Percentiles rank a stretch among this genome's conserved stretches.
Conservation (phyloP, 1,140 invertebrate genomes). For the Bombus cullumanus region DNA sequence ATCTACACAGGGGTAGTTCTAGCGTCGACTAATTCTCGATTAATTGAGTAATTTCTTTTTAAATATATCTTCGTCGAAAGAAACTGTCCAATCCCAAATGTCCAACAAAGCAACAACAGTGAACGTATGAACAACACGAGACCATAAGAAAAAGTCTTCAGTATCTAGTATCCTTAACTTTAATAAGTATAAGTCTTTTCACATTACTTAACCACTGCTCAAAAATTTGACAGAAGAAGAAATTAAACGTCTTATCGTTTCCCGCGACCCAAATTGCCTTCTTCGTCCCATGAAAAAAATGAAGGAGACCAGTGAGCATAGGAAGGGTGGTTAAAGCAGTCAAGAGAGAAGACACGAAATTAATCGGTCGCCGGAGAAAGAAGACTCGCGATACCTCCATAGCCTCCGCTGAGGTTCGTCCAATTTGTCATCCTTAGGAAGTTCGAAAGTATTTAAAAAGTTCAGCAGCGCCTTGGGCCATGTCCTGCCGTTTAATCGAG, state of each 20-base stretch:
- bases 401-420: conserved; percentile 47
- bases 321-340: conserved; percentile 25
- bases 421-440: conserved; percentile 68
- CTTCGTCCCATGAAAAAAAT: conserved; percentile 21
- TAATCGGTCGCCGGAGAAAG: conserved; percentile 50
- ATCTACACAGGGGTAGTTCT: no score
- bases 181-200: no score
- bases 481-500: conserved; percentile 60
- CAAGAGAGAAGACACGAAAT: conserved; percentile 57
- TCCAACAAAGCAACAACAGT: no score
- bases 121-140: no score
- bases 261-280: conserved; percentile 13
- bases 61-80: no score
- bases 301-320: not conserved
- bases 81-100: no score
- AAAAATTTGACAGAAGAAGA: conserved; percentile 31
- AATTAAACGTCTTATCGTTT: conserved; percentile 47
- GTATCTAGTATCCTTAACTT: no score
- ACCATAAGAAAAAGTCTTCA: no score
- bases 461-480: conserved; percentile 55
- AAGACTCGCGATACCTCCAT: conserved; percentile 2
- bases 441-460: conserved; percentile 71
- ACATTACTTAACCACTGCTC: no score
- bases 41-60: no score
- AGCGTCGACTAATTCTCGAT: no score